Base-by-base conservation (phyloP, 1,140 invertebrate species). In the Chironomus tepperi region DNA sequence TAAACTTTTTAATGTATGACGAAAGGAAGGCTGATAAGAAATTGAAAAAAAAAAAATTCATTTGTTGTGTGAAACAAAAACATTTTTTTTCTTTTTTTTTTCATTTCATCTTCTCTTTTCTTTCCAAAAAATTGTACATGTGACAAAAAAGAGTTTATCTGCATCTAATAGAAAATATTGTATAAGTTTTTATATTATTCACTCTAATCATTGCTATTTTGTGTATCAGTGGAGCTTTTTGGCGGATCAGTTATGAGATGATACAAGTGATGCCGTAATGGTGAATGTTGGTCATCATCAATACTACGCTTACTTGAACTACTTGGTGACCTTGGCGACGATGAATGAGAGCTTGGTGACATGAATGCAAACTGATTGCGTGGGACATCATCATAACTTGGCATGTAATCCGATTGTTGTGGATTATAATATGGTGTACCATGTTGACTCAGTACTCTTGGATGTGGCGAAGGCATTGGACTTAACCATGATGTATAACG, bases 191-290 rank as follows among this genome's bases (percentile, higher is more conserved):
- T 47, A 47, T 57, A 57, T 57, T 57, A 57, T 57, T 70, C 65
- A 18, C 19, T 70, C 18, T 70, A 70, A 70, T 70, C 65, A 70
- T 70, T 70, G 65, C 65, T 70, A 70, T 70, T 70, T 57, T 57
- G 47, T 70, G 65, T 70, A 16, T 70, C 65, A 21, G 65, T 70
- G 16, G 65, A 70, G 65, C 16, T 70, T 21, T 70, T 70, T 21
- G 65, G 65, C 19, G 65, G 65, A 70, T 70, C 65, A 7, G 65
- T 70, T 70, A 70, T 70, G 6, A 70, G 18, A 70, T 70, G 65
- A 70, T 70, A 70, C 18, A 70, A 19, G 19, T 57, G 47, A 57
- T 70, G 65, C 18, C 65, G 16, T 19, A 16, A 70, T 18, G 65
- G 16, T 16, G 65, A 70, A 18, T 70, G 65, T 19, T 70, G 65